Conservation (phyloP, 2,888 invertebrate species). For the Netelia inedita region DNA sequence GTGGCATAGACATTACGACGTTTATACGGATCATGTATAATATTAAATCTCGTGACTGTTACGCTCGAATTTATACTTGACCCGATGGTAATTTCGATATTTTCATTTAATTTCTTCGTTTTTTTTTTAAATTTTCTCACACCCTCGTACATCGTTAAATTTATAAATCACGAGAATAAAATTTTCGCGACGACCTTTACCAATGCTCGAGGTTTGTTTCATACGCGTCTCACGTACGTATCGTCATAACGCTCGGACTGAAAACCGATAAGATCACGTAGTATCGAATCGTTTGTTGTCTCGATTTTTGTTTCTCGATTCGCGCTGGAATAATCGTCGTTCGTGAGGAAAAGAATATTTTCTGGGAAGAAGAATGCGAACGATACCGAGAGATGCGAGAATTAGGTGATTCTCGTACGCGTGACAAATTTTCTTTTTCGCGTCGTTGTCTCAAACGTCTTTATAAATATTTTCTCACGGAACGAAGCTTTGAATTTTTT, state of each 20-base stretch:
- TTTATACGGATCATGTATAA: neutral
- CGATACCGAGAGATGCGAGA: too few relatives aligned
- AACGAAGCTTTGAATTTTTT: neutral
- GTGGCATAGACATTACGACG: neutral
- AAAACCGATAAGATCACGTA: neutral
- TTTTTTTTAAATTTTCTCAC: too few relatives aligned
- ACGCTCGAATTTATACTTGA: neutral
- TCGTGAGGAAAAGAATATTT: neutral
- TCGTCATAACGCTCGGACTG: neutral
- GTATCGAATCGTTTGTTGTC: neutral
- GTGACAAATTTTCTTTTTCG: too few relatives aligned
- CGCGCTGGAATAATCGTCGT: neutral
- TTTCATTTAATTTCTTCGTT: too few relatives aligned
- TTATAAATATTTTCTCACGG: too few relatives aligned
- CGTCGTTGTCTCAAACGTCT: too few relatives aligned
- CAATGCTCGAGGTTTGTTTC: too few relatives aligned
- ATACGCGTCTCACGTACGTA: neutral
- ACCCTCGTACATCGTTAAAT: too few relatives aligned
- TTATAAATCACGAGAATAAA: too few relatives aligned
- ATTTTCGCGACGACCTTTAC: too few relatives aligned
- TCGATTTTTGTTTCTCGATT: neutral
- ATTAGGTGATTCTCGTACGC: too few relatives aligned
- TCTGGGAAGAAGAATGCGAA: neutral
- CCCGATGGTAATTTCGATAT: neutral
- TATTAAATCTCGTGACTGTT: slow-evolving; percentile 10